Evolutionary conservation across 2,797 vertebrate species (phyloP).

Genomic region (Sebastes ruberrimus): DNA sequence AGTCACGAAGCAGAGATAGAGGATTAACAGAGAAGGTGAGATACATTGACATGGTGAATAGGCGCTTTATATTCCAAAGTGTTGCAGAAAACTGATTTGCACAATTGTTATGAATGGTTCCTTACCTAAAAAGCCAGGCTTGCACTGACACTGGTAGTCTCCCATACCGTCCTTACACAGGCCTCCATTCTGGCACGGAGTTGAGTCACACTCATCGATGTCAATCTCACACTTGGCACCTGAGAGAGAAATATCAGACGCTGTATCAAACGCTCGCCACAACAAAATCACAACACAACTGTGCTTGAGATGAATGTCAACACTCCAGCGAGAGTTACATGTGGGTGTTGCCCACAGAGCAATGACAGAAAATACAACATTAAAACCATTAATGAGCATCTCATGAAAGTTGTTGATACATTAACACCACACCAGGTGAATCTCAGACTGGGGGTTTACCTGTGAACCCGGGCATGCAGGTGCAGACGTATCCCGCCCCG

Average conservation of each 20-base stretch:
- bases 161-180: conserved; percentile 89
- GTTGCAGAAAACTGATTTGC: no score
- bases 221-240: conserved; percentile 96
- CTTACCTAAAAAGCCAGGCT: conserved; percentile 90
- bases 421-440: neutral
- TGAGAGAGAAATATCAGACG: conserved; percentile 63
- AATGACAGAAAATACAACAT: neutral
- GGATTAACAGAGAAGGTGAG: neutral
- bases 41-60: no score
- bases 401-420: neutral
- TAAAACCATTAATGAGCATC: neutral
- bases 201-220: conserved; percentile 92
- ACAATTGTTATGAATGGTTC: rapidly evolving
- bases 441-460: conserved; percentile 76
- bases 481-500: conserved; percentile 92
- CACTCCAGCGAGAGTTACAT: neutral
- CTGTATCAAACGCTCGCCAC: neutral
- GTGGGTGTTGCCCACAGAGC: neutral
- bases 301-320: neutral
- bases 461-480: conserved; percentile 92
- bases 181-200: conserved; percentile 90
- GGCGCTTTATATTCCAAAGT: no score
- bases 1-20: neutral
- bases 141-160: conserved; percentile 91
- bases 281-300: neutral